Evolutionary conservation across 1,140 invertebrate genomes (phyloP), one percentile per base, ranked within the genome.

Genomic region (Cotesia chilonis): DNA sequence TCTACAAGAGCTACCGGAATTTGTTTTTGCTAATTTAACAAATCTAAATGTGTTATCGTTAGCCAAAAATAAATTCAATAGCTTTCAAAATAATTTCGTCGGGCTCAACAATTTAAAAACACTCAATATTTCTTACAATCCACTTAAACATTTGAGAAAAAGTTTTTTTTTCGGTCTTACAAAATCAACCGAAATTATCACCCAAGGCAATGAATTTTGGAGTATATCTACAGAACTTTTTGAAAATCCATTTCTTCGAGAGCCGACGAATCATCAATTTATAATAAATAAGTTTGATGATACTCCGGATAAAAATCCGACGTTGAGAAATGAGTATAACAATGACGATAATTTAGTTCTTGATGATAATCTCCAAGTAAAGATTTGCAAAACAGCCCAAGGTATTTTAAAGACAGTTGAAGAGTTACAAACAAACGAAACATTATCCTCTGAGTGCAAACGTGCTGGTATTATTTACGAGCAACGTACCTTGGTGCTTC

Each of bases 1-100:
- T 0, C 28, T 82, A 2, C 64, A 54, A 6, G 61, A 66, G 10
- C 75, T 82, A 0, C 80, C 80, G 1, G 71, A 77, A 1, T 77
- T 74, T n/a, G 63, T 81, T 0, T 82, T 82, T 68, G 75, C 78
- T 1, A 78, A 81, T 61, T 41, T 82, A 5, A 78, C 74, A 4
- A 76, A 72, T 6, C 61, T 82, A 1, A 66, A 75, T 28, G 65
- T 37, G 7, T 17, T 82, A 1, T 79, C 72, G 0, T 64, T 82
- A 3, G 70, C 77, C 6, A 60, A 74, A 4, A 83, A 83, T 64
- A 64, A 76, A 4, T 71, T 83, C n/a, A 35, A 17, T n/a, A 72
- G 10, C 6, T 47, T 81, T 2, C 66, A 76, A 2, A 74, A 77
- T 38, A 55, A 75, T 3, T 77, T 83, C 3, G 51, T 76, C 4